Percentiles rank a stretch among this genome's conserved stretches.
phyloP scores from a whole-genome alignment of 2,888 invertebrate species.

The Oligia strigilis region DNA sequence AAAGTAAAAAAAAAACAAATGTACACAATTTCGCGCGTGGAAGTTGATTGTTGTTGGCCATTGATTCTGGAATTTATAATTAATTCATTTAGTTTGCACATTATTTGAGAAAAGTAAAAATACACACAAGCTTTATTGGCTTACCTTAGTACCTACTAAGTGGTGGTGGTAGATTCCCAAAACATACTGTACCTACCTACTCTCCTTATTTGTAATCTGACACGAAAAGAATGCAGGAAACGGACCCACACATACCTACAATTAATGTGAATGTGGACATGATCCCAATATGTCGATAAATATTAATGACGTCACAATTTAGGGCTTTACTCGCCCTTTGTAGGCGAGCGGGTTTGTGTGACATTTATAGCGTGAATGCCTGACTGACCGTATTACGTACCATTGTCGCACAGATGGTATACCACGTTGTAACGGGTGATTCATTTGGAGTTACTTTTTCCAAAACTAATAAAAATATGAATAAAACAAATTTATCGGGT shows the following conservation, averaged over 20 bases:
- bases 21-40: not conserved
- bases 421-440: too few relatives aligned
- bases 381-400: conserved; percentile 3
- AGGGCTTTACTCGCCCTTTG: conserved; percentile 10
- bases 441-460: too few relatives aligned
- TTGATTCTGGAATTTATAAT: not conserved
- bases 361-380: conserved; percentile 17
- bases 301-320: conserved; percentile 49
- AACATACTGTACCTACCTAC: not conserved
- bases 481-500: too few relatives aligned
- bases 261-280: conserved; percentile 4
- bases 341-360: conserved; percentile 27
- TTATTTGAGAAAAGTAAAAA: not conserved
- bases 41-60: not conserved
- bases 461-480: too few relatives aligned
- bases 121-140: not conserved
- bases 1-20: not conserved
- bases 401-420: not conserved
- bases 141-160: too few relatives aligned
- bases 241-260: not conserved
- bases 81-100: not conserved
- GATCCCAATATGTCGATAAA: conserved; percentile 39
- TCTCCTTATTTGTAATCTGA: not conserved
- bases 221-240: not conserved
- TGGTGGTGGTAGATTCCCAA: not conserved